Conservation (phyloP, 2,888 invertebrate genomes). For the Epinotia demarniana region DNA sequence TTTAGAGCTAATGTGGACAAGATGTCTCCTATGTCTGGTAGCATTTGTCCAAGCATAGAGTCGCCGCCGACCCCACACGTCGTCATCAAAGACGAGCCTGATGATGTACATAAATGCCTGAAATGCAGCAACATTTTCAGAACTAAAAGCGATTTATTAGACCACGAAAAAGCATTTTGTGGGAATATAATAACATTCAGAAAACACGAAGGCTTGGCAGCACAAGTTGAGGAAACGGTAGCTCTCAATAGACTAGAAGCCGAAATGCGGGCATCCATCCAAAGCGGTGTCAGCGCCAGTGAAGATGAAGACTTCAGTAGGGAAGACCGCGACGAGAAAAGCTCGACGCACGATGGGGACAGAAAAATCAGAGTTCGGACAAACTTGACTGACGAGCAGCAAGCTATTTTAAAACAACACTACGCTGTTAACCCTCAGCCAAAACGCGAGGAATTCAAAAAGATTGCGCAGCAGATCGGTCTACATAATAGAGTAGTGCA, state of each 20-base stretch:
- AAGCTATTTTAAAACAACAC: constrained; percentile 94
- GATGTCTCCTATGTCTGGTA: constrained; percentile 83
- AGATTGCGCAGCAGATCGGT: constrained; percentile 92
- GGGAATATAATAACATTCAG: constrained; percentile 77
- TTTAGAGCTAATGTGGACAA: constrained; percentile 89
- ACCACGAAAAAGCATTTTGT: constrained; percentile 89
- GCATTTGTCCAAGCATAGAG: constrained; percentile 72
- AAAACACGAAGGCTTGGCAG: constrained; percentile 90
- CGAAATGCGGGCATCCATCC: constrained; percentile 79
- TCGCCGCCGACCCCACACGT: constrained; percentile 65
- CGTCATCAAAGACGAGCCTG: constrained; percentile 71
- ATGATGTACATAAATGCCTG: constrained; percentile 80
- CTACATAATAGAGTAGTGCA: constrained; percentile 93
- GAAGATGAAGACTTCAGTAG: constrained; percentile 86
- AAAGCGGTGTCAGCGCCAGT: constrained; percentile 84
- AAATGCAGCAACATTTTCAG: constrained; percentile 86
- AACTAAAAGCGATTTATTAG: constrained; percentile 85
- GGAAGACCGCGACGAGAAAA: constrained; percentile 82
- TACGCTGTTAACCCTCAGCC: constrained; percentile 96
- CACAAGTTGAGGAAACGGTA: constrained; percentile 89
- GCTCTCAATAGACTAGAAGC: constrained; percentile 82
- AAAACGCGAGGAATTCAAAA: constrained; percentile 95
- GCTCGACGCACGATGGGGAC: constrained; percentile 85
- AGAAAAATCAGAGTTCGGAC: constrained; percentile 96
- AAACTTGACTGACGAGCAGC: constrained; percentile 97